Conservation (phyloP, 2,797 vertebrate genomes). For the Bradypodion pumilum region DNA sequence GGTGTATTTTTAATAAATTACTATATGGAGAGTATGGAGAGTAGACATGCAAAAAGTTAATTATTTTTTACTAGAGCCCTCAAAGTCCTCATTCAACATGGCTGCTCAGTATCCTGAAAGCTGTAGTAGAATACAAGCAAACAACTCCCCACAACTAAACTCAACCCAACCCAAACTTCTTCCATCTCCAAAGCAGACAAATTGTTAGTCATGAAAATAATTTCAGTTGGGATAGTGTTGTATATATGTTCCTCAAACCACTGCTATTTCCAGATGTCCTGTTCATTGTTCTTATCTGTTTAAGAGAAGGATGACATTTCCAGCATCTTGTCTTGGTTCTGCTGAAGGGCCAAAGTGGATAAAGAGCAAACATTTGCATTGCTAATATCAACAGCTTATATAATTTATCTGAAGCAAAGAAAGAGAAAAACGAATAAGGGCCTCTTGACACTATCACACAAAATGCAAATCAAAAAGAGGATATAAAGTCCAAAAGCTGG, state of each 20-base stretch:
- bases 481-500: conserved; percentile 9
- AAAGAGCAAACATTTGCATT: conserved; percentile 26
- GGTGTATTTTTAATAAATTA: background rate
- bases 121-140: no score
- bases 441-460: conserved; percentile 25
- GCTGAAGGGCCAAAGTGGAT: conserved; percentile 5
- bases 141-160: no score
- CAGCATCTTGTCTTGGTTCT: background rate
- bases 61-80: no score
- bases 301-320: background rate
- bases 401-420: conserved; percentile 34
- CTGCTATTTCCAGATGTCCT: background rate
- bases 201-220: background rate
- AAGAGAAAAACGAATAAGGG: background rate
- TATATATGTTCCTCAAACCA: background rate
- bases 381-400: conserved; percentile 15
- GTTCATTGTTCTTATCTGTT: background rate
- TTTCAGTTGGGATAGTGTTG: background rate
- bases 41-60: no score
- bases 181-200: no score
- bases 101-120: no score
- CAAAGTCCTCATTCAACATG: no score
- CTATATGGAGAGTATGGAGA: background rate
- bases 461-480: conserved; percentile 43
- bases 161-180: no score